phyloP scores from a whole-genome alignment of 2,797 vertebrate genomes.

The Oreochromis mossambicus region DNA sequence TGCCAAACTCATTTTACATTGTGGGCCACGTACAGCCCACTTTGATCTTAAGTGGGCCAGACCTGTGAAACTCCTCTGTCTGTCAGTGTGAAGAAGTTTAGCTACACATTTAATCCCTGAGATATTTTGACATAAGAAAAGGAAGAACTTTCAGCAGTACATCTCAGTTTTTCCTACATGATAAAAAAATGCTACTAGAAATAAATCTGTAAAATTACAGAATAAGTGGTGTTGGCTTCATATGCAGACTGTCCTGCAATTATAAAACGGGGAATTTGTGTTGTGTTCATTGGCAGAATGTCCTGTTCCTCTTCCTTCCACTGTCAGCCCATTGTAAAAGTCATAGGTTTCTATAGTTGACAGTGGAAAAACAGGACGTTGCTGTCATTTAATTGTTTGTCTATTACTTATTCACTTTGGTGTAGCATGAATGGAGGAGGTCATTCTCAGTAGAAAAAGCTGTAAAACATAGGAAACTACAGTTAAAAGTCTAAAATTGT shows the following conservation, averaged over 20 bases:
- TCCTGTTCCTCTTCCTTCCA: not conserved
- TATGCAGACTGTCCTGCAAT: not conserved
- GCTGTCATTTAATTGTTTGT: not conserved
- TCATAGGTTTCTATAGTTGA: not conserved
- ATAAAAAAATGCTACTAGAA: not conserved
- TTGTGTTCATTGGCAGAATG: not conserved
- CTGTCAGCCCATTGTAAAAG: not conserved
- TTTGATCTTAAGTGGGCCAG: not conserved
- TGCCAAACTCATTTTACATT: not conserved
- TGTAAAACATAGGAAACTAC: not conserved
- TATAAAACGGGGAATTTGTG: not conserved
- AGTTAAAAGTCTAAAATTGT: not conserved
- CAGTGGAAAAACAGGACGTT: not conserved
- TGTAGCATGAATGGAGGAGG: not conserved
- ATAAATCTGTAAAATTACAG: not conserved
- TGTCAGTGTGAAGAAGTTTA: not conserved
- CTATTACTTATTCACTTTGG: not conserved
- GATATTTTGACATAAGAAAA: not conserved
- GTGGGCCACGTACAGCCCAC: not conserved
- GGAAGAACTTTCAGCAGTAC: not conserved
- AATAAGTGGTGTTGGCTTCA: not conserved
- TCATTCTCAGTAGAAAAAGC: not conserved
- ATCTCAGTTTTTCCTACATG: not conserved
- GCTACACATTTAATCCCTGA: not conserved
- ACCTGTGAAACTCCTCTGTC: not conserved